Base-by-base conservation (phyloP, 2,113 vertebrate species). In the Aepyceros melampus region DNA sequence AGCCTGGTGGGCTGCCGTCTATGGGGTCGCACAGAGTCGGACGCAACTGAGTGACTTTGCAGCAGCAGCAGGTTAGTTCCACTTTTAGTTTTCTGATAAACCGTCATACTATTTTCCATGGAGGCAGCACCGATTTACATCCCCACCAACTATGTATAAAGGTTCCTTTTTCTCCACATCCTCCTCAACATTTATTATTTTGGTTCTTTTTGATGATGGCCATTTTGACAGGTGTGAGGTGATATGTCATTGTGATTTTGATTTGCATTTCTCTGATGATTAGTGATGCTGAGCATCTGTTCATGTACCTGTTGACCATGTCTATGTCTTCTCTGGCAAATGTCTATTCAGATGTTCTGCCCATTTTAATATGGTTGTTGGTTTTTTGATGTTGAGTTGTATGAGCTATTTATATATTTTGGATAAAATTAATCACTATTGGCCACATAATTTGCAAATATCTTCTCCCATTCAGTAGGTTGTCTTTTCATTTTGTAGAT, bases 41-140 rank as follows among this genome's bases (percentile, higher is more conserved):
- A 62, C 6, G 0, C 0, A 0, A 62, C 60, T 15, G 60, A n/a
- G n/a, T 0, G 2, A 31, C 60, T 60, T 14, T 23, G 21, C 53
- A 55, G 53, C 56, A 60, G 56, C 25, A 25, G 23, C 12, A 31
- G 7, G 47, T 49, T 53, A 23, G 19, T 53, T 82, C 79, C 36
- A 36, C 33, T n/a, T 82, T 82, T 14, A 82, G 79, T 25, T 82
- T n/a, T 53, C 33, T 82, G 79, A 53, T 31, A 82, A 82, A 4
- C 16, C 31, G n/a, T 51, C 79, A 53, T 53, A 82, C 3, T 82
- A 3, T 51, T 53, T 82, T 82, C 33, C 79, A 53, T 13, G 21
- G 16, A 53, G 79, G 19, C 31, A 23, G 49, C 31, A 82, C 33
- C 9, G 0, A 53, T 23, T 82, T 53, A 82, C 3, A 23, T 53